phyloP scores from a whole-genome alignment of 1,140 invertebrate genomes.

The Asbolus verrucosus region DNA sequence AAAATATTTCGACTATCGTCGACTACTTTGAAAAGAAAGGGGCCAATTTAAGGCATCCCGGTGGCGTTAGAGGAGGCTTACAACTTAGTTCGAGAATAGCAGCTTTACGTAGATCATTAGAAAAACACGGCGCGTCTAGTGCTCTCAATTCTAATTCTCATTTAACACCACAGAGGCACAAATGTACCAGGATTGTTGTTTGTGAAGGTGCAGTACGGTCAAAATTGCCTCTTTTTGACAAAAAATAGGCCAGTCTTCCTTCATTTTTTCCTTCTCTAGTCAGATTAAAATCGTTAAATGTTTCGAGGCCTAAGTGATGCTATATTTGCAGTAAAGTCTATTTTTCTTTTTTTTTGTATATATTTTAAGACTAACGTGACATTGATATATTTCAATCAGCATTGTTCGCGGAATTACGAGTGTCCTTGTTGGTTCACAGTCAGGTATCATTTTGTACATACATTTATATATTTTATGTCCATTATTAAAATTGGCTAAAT shows the following conservation, averaged over 20 bases:
- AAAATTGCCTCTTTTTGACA: slow-evolving; percentile 87
- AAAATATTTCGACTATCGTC: slow-evolving; percentile 85
- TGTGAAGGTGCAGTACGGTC: slow-evolving; percentile 87
- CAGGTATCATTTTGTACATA: background rate
- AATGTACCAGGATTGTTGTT: slow-evolving; percentile 71
- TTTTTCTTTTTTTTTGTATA: slow-evolving; percentile 48
- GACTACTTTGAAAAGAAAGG: slow-evolving; percentile 89
- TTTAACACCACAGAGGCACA: slow-evolving; percentile 60
- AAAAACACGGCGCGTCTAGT: slow-evolving; percentile 55
- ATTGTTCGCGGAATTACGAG: background rate
- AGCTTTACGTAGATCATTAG: slow-evolving; percentile 57
- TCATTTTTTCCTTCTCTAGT: slow-evolving; percentile 51
- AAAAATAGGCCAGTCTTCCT: slow-evolving; percentile 68
- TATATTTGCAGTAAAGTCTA: slow-evolving; percentile 46
- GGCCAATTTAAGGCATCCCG: slow-evolving; percentile 57
- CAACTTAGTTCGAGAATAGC: slow-evolving; percentile 60
- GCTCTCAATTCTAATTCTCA: slow-evolving; percentile 56
- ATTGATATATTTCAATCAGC: background rate
- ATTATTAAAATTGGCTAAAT: background rate
- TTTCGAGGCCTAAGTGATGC: slow-evolving; percentile 47
- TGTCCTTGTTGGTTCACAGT: slow-evolving; percentile 20
- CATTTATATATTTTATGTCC: slow-evolving; percentile 10
- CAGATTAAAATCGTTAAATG: slow-evolving; percentile 49
- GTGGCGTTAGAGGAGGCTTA: slow-evolving; percentile 54
- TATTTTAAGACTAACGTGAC: slow-evolving; percentile 28